Percentiles rank a stretch among this genome's conserved stretches.
These are phyloP conservation scores for Trachythela sp. DNA, from an alignment of 64 coral and sea anemone genomes.

Conservation along the genomic window DNA sequence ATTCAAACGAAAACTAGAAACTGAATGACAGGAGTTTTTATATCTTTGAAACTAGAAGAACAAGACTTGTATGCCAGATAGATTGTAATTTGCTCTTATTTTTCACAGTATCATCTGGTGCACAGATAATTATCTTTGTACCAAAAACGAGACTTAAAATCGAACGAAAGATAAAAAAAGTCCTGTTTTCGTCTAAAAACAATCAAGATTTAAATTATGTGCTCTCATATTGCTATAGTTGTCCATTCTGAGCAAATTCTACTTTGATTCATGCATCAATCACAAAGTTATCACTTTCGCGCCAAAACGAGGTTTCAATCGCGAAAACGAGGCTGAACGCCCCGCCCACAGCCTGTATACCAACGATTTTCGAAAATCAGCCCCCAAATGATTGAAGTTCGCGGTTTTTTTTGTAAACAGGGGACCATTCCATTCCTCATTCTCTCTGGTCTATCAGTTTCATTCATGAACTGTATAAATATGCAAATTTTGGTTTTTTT, in stretches of 20 bases:
- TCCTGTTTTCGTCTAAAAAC: not conserved
- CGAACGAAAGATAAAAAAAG: not conserved
- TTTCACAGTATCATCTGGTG: not conserved
- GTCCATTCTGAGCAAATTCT: not conserved
- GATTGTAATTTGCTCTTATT: not conserved
- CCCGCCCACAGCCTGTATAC: not conserved
- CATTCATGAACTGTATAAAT: too few relatives aligned
- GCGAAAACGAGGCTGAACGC: not conserved
- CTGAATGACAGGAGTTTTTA: not conserved
- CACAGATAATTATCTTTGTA: not conserved
- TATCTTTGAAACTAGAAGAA: not conserved
- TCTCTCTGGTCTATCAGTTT: not conserved
- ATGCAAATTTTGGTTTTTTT: too few relatives aligned
- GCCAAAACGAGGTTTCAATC: too few relatives aligned
- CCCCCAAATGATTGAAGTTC: not conserved
- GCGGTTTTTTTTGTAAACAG: not conserved
- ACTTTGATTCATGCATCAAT: not conserved
- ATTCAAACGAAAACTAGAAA: not conserved
- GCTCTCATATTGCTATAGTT: not conserved
- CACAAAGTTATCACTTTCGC: not conserved
- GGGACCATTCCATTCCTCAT: not conserved
- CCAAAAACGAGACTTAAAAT: not conserved
- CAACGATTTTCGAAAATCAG: not conserved
- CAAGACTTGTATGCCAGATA: not conserved
- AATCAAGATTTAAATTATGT: not conserved